These are phyloP conservation scores for Idaea straminata DNA, from an alignment of 2,888 invertebrate genomes.

Conservation along the genomic window DNA sequence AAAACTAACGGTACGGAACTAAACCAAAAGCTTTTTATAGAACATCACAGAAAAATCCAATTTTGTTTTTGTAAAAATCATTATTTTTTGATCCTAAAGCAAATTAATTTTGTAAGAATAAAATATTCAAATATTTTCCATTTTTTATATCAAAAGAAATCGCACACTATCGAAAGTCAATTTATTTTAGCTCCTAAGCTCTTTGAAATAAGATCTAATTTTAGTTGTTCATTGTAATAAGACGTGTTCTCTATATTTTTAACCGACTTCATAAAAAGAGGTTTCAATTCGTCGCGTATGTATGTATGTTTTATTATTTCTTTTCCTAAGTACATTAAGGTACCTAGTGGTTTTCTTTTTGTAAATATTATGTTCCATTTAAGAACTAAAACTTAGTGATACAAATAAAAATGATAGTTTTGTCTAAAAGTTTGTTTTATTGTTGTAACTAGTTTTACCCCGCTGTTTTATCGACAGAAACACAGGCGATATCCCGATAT, in stretches of 20 bases:
- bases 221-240: slow-evolving; percentile 45
- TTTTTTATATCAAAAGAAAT: slow-evolving; percentile 3
- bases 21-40: background rate
- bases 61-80: background rate
- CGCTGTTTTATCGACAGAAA: too few species aligned
- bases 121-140: slow-evolving; percentile 2
- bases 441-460: slow-evolving; percentile 16
- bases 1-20: background rate
- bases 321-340: background rate
- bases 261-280: too few species aligned
- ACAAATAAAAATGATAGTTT: slow-evolving; percentile 60
- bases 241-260: slow-evolving; percentile 39
- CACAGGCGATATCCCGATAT: too few species aligned
- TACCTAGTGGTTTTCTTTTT: slow-evolving; percentile 46
- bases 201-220: slow-evolving; percentile 38
- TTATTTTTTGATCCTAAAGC: background rate
- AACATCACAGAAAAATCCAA: background rate
- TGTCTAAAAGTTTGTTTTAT: slow-evolving; percentile 45
- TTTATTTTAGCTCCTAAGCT: slow-evolving; percentile 21
- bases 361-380: slow-evolving; percentile 36
- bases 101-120: background rate
- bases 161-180: slow-evolving; percentile 10
- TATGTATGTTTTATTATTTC: background rate
- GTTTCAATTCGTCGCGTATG: too few species aligned
- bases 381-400: slow-evolving; percentile 60